Evolutionary conservation across 2,113 vertebrate species (phyloP).

Genomic region (Myrmecobius fasciatus): DNA sequence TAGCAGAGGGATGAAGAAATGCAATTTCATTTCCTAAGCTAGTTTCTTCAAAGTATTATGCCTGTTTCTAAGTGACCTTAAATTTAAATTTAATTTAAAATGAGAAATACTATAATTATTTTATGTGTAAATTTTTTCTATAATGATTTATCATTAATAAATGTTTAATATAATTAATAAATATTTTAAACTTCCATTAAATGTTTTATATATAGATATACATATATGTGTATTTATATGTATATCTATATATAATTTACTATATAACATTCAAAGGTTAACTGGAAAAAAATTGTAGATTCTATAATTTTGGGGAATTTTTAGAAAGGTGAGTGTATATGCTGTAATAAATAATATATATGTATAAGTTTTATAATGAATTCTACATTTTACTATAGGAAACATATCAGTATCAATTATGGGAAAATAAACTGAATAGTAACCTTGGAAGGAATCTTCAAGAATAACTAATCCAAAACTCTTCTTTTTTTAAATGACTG

Average conservation of each 20-base stretch:
- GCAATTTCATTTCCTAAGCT: conserved; percentile 46
- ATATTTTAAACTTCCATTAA: conserved; percentile 54
- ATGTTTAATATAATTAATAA: conserved; percentile 3
- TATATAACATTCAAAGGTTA: conserved; percentile 41
- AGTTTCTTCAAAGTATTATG: conserved; percentile 48
- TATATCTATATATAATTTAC: conserved; percentile 11
- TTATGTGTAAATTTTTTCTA: conserved; percentile 50
- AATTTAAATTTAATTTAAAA: conserved; percentile 39
- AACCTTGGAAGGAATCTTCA: not conserved
- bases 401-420: conserved; percentile 53
- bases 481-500: not conserved
- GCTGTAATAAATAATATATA: no score
- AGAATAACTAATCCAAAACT: not conserved
- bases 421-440: conserved; percentile 42
- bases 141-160: conserved; percentile 30
- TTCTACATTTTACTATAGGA: conserved; percentile 15
- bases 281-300: conserved; percentile 46
- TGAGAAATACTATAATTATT: conserved; percentile 46
- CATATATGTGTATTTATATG: no score
- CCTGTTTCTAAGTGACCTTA: conserved; percentile 58
- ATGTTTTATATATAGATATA: not conserved
- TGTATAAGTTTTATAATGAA: not conserved
- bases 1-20: conserved; percentile 31
- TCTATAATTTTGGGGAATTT: not conserved
- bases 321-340: not conserved